Conservation (phyloP, 2,888 invertebrate genomes). For the Spilosoma lubricipeda region DNA sequence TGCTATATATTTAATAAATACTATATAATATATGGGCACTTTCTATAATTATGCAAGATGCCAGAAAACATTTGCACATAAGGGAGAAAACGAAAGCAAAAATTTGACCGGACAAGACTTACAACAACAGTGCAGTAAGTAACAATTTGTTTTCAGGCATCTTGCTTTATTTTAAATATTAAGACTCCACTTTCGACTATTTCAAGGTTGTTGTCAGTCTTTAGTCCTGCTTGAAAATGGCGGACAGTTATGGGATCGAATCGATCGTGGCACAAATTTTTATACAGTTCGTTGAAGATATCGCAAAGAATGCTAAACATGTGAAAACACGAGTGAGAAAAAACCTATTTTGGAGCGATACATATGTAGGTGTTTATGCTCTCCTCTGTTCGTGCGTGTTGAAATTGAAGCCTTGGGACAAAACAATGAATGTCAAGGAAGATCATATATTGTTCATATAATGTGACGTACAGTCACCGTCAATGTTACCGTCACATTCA, state of each 20-base stretch:
- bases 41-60: conserved; percentile 70
- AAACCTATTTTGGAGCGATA: conserved; percentile 38
- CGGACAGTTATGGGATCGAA: conserved; percentile 54
- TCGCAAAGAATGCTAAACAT: conserved; percentile 52
- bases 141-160: conserved; percentile 65
- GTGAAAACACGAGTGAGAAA: conserved; percentile 42
- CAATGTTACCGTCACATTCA: conserved; percentile 23
- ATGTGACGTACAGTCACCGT: conserved; percentile 8
- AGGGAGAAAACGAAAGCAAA: conserved; percentile 34
- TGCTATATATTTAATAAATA: conserved; percentile 76
- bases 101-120: conserved; percentile 37
- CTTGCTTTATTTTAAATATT: conserved; percentile 56
- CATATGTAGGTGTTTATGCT: conserved; percentile 33
- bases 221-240: conserved; percentile 68
- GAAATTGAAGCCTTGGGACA: conserved; percentile 37
- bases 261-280: conserved; percentile 54
- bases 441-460: conserved; percentile 10
- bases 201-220: conserved; percentile 76
- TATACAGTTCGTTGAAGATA: conserved; percentile 47
- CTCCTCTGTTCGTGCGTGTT: conserved; percentile 35
- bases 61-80: conserved; percentile 61
- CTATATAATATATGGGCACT: conserved; percentile 74
- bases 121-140: conserved; percentile 24
- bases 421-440: conserved; percentile 37
- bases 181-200: conserved; percentile 66